Percentiles rank a stretch among this genome's conserved stretches.
Evolutionary conservation across 1,140 invertebrate species (phyloP).

Genomic region (Bicyclus anynana): DNA sequence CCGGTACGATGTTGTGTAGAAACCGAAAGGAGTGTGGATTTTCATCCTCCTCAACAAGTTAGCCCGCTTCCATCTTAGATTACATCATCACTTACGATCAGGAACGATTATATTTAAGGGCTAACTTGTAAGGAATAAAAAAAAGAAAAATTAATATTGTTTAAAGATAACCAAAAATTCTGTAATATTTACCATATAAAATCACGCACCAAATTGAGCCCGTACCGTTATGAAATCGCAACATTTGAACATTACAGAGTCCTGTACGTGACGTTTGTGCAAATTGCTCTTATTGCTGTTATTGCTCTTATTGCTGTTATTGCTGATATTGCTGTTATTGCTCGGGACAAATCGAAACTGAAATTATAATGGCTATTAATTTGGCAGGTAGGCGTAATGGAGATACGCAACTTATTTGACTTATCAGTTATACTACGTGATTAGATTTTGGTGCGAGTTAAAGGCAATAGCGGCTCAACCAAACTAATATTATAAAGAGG

Average conservation of each 20-base stretch:
- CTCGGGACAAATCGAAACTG: not conserved
- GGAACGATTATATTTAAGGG: too few relatives aligned
- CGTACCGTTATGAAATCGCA: not conserved
- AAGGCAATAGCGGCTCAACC: too few relatives aligned
- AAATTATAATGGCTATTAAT: constrained; percentile 5
- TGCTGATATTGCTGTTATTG: constrained; percentile 1
- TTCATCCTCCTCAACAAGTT: too few relatives aligned
- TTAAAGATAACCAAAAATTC: not conserved
- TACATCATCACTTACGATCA: too few relatives aligned
- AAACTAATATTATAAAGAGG: too few relatives aligned
- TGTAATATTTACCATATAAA: not conserved
- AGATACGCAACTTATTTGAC: constrained; percentile 13
- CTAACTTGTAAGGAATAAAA: too few relatives aligned
- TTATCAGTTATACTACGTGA: constrained; percentile 4
- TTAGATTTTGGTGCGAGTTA: constrained; percentile 2
- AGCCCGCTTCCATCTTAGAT: too few relatives aligned
- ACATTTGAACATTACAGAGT: not conserved
- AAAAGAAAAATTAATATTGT: too few relatives aligned
- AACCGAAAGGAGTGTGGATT: too few relatives aligned
- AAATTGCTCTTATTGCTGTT: constrained; percentile 8
- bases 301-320: not conserved
- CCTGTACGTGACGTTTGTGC: not conserved
- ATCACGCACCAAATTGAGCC: not conserved
- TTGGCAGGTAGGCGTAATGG: constrained; percentile 2
- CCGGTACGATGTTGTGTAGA: too few relatives aligned